phyloP scores from a whole-genome alignment of 2,888 invertebrate genomes.

The Caenorhabditis angaria region DNA sequence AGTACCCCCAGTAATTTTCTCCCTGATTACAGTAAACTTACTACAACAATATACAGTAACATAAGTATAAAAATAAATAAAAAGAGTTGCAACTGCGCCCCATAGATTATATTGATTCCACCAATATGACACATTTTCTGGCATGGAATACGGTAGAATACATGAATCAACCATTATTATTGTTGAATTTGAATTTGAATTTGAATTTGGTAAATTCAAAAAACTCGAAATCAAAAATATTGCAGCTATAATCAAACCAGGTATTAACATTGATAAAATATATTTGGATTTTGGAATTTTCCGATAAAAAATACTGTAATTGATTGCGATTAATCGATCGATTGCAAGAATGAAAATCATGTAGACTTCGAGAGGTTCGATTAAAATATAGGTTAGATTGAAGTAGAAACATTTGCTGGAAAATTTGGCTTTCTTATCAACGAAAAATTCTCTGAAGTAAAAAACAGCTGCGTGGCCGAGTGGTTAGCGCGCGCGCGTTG shows the following conservation, averaged over 20 bases:
- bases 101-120: slow-evolving; percentile 43
- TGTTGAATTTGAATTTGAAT: too few relatives aligned
- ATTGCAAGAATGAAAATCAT: slow-evolving; percentile 47
- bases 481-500: too few relatives aligned
- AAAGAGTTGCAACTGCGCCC: slow-evolving; percentile 27
- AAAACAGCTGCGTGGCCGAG: too few relatives aligned
- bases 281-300: slow-evolving; percentile 24
- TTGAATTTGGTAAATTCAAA: slow-evolving; percentile 10
- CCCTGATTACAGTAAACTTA: slow-evolving; percentile 14
- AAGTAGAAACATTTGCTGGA: slow-evolving; percentile 47
- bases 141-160: slow-evolving; percentile 42
- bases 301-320: slow-evolving; percentile 31
- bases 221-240: slow-evolving; percentile 23
- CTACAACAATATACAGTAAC: slow-evolving; percentile 35
- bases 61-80: slow-evolving; percentile 35
- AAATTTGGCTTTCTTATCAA: too few relatives aligned
- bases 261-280: slow-evolving; percentile 14
- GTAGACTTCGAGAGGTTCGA: slow-evolving; percentile 50
- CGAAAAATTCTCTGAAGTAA: too few relatives aligned
- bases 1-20: too few relatives aligned
- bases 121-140: slow-evolving; percentile 18
- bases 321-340: slow-evolving; percentile 46
- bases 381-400: slow-evolving; percentile 47
- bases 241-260: slow-evolving; percentile 19
- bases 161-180: slow-evolving; percentile 39